Base-by-base conservation (phyloP, 2,797 vertebrate species). In the Rhinatrema bivittatum region DNA sequence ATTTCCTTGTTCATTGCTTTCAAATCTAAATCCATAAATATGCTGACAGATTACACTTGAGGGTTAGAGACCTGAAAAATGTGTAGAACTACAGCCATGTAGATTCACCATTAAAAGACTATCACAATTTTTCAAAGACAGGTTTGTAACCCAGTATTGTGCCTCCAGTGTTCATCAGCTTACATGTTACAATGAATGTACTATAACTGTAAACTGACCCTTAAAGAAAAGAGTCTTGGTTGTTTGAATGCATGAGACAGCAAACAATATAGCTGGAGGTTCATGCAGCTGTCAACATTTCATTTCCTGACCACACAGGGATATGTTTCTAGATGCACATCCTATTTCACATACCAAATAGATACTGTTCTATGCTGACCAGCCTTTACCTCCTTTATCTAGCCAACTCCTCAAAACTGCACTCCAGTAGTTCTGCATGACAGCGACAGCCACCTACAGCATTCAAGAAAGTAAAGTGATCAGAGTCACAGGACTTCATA, bases 171-270 rank as follows among this genome's bases (percentile, higher is more conserved):
- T 58, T 38, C 71, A 70, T 85, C 70, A 56, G 43, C 66, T 83
- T 82, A 74, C 77, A 68, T 24, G 57, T 65, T 69, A 66, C 5
- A n/a, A n/a, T n/a, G n/a, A n/a, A n/a, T n/a, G n/a, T n/a, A n/a
- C 5, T 59, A 54, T 60, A 62, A 50, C 55, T 39, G 46, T 68
- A 64, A 60, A 72, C 54, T 58, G 67, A 67, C 65, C 60, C 56
- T 48, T 44, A 50, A 9, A 46, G 53, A 46, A 52, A 31, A 39
- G 12, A 42, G 35, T 25, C 29, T 27, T 39, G 16, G 42, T 50
- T 52, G 56, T 32, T 48, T 35, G 15, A 39, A 41, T 6, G 20
- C 41, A 53, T 32, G 36, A 43, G 53, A 48, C 53, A 53, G 48
- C 35, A 46, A 50, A 41, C 26, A 22, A n/a, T 35, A 51, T 45